These are phyloP conservation scores for Pollenia griseotomentosa DNA, from an alignment of 2,888 invertebrate species.

Conservation along the genomic window DNA sequence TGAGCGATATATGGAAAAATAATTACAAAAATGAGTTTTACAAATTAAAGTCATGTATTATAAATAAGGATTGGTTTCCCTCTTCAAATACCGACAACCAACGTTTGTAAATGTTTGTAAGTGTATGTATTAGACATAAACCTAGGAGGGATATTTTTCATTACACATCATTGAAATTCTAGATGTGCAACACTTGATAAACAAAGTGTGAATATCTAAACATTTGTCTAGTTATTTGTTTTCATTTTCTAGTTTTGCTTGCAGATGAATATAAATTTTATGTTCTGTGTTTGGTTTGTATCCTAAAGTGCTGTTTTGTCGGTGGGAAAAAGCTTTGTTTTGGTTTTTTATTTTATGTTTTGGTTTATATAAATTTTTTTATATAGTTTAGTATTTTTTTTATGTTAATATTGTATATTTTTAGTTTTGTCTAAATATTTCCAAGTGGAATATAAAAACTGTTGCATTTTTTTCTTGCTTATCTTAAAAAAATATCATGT, in stretches of 20 bases:
- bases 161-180: constrained; percentile 60
- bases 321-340: constrained; percentile 2
- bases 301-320: constrained; percentile 29
- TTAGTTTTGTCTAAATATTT: constrained; percentile 48
- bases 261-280: constrained; percentile 39
- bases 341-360: constrained; percentile 9
- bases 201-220: constrained; percentile 44
- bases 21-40: constrained; percentile 56
- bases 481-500: constrained; percentile 1
- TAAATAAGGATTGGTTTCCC: constrained; percentile 52
- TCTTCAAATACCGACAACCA: background rate
- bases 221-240: constrained; percentile 19
- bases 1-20: constrained; percentile 19
- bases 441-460: constrained; percentile 57
- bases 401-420: constrained; percentile 1
- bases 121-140: background rate
- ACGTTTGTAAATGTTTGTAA: background rate
- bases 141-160: constrained; percentile 15
- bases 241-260: background rate
- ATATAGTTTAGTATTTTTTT: background rate
- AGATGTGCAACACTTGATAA: constrained; percentile 40
- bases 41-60: constrained; percentile 47
- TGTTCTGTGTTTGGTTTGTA: constrained; percentile 36
- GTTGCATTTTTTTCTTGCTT: constrained; percentile 64
- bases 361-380: constrained; percentile 7